Evolutionary conservation across 2,113 vertebrate species (phyloP).

Genomic region (Bettongia penicillata): DNA sequence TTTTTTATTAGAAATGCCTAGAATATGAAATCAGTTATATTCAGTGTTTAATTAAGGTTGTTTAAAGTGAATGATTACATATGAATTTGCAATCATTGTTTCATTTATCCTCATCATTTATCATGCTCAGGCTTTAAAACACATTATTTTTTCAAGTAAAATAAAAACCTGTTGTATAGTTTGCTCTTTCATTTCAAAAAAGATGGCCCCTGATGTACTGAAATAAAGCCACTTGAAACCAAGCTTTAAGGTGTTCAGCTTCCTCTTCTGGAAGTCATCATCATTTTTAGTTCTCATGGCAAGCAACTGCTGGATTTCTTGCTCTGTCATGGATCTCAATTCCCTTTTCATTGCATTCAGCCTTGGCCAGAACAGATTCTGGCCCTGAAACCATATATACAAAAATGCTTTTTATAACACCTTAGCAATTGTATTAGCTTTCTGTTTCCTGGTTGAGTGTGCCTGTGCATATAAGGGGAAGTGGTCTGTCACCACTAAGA

Average conservation of each 20-base stretch:
- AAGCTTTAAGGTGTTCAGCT: conserved; percentile 88
- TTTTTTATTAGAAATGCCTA: not conserved
- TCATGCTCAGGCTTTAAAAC: not conserved
- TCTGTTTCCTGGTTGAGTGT: not conserved
- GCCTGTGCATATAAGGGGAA: not conserved
- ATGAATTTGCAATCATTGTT: not conserved
- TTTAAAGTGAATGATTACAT: not conserved
- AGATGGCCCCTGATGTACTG: conserved; percentile 88
- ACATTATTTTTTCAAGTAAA: not conserved
- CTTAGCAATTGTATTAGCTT: not conserved
- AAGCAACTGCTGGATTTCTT: conserved; percentile 93
- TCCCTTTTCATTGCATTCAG: conserved; percentile 90
- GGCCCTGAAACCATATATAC: not conserved
- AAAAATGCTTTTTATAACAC: not conserved
- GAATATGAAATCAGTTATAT: not conserved
- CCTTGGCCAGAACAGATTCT: not conserved
- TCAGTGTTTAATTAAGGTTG: not conserved
- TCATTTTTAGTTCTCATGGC: conserved; percentile 88
- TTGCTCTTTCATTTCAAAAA: conserved; percentile 52
- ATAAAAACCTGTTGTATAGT: not conserved
- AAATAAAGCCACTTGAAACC: conserved; percentile 92
- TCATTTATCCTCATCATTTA: not conserved
- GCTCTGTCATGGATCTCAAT: conserved; percentile 92
- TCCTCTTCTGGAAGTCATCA: conserved; percentile 90
- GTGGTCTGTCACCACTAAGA: not conserved